These are phyloP conservation scores for Noturus placidus DNA, from an alignment of 2,113 vertebrate genomes.

Conservation along the genomic window DNA sequence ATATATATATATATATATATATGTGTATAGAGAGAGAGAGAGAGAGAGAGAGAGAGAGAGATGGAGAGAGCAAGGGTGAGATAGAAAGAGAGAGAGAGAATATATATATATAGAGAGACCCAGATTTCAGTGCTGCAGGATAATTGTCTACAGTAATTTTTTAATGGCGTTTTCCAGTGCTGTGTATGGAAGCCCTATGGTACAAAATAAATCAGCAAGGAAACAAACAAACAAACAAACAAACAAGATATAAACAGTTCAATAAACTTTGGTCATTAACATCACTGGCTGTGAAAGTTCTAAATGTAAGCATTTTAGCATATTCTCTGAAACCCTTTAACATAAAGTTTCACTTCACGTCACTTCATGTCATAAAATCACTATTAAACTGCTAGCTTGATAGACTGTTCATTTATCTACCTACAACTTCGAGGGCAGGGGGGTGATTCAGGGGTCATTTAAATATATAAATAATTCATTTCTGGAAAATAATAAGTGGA, in stretches of 20 bases:
- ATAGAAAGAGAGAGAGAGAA: neutral
- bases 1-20: no score
- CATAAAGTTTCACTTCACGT: no score
- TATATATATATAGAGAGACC: neutral
- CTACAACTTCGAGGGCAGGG: neutral
- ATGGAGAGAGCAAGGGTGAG: no score
- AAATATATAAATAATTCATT: neutral
- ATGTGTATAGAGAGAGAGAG: neutral
- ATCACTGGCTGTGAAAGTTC: neutral
- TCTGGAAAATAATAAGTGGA: neutral
- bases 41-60: neutral
- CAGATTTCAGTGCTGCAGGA: neutral
- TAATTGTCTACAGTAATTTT: neutral
- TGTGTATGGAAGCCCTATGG: neutral
- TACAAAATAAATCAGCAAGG: neutral
- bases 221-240: neutral
- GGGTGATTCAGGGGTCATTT: conserved; percentile 3
- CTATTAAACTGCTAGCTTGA: neutral
- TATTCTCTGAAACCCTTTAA: neutral
- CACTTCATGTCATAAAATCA: neutral
- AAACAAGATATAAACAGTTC: neutral
- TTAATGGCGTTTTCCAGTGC: neutral
- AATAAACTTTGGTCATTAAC: neutral
- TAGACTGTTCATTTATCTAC: neutral
- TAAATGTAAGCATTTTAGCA: neutral